Evolutionary conservation across 1,140 invertebrate species (phyloP).

Genomic region (Adelges cooleyi): DNA sequence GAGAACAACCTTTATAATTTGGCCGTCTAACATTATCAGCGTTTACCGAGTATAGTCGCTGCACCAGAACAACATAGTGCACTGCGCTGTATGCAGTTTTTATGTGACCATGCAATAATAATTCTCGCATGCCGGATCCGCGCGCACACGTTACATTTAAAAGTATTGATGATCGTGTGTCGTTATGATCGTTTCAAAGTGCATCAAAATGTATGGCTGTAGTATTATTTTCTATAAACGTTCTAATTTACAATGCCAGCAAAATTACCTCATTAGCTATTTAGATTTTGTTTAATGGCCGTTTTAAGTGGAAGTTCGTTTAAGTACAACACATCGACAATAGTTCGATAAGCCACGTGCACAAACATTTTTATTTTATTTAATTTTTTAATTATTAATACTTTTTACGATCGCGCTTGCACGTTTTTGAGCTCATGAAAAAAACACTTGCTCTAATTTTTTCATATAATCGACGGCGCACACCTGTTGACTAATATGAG

Average conservation of each 20-base stretch:
- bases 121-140: too few species aligned
- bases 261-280: slow-evolving; percentile 12
- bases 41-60: too few species aligned
- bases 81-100: too few species aligned
- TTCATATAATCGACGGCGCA: not conserved
- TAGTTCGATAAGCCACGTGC: slow-evolving; percentile 14
- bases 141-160: too few species aligned
- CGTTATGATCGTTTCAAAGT: not conserved
- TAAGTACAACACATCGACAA: not conserved
- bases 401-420: slow-evolving; percentile 13
- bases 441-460: slow-evolving; percentile 19
- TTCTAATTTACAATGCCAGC: not conserved
- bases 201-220: too few species aligned
- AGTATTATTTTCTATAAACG: too few species aligned
- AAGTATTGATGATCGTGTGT: too few species aligned
- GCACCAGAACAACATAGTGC: too few species aligned
- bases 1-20: too few species aligned
- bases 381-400: too few species aligned
- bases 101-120: too few species aligned
- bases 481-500: slow-evolving; percentile 1
- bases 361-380: not conserved
- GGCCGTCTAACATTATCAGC: too few species aligned
- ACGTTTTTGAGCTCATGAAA: not conserved
- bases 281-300: slow-evolving; percentile 24
- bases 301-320: slow-evolving; percentile 1